Conservation (phyloP, 2,113 vertebrate genomes). For the Seriola dumerili region DNA sequence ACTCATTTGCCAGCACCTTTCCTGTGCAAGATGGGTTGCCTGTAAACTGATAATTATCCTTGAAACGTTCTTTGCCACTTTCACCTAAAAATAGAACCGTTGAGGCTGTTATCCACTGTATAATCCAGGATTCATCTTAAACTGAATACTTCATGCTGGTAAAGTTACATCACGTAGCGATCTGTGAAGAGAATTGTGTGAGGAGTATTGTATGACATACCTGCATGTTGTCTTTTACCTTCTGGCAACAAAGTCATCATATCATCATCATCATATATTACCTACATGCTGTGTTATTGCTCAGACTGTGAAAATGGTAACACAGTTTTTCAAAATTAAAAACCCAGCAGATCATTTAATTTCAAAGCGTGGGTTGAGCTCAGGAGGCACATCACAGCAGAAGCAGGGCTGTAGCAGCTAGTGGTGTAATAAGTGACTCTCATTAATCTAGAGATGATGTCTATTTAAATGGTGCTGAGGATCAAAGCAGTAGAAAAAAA, state of each 20-base stretch:
- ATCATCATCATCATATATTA: not conserved
- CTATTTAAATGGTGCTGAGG: conserved; percentile 36
- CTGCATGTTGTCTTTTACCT: conserved; percentile 14
- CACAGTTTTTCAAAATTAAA: conserved; percentile 30
- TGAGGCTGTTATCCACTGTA: not conserved
- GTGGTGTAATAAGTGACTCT: conserved; percentile 48
- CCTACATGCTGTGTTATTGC: conserved; percentile 13
- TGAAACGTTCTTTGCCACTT: conserved; percentile 4
- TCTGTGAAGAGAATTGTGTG: not conserved
- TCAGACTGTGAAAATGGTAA: conserved; percentile 22
- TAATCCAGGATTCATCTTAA: not conserved
- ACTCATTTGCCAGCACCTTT: not conserved
- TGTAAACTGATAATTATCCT: conserved; percentile 21
- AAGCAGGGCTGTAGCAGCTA: conserved; percentile 26
- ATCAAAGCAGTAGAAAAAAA: conserved; percentile 8
- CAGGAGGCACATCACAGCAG: conserved; percentile 35
- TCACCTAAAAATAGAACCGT: conserved; percentile 4
- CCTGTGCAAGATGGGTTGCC: conserved; percentile 1
- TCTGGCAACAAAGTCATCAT: not conserved
- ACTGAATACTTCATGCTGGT: conserved; percentile 14
- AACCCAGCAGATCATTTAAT: conserved; percentile 46
- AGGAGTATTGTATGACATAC: not conserved
- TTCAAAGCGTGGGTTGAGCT: conserved; percentile 46
- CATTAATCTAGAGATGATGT: conserved; percentile 41
- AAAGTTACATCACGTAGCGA: conserved; percentile 9